These are phyloP conservation scores for silkworm (Bombyx mori) DNA, from an alignment of 1,140 invertebrate species.

Conservation along the genomic window ASM3026992v2 NC_085112.1:6386001-6386500, in stretches of 20 bases:
- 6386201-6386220: conserved; percentile 11
- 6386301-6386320: conserved; percentile 48
- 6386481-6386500: conserved; percentile 20
- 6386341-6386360: conserved; percentile 34
- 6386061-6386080: conserved; percentile 19
- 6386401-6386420: conserved; percentile 38
- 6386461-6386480: conserved; percentile 17
- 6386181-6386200: conserved; percentile 10
- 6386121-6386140: not conserved
- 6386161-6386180: not conserved
- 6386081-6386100: conserved; percentile 11
- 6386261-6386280: conserved; percentile 15
- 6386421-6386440: conserved; percentile 49
- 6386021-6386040: conserved; percentile 26
- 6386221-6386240: conserved; percentile 15
- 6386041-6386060: conserved; percentile 25
- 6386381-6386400: conserved; percentile 36
- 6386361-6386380: conserved; percentile 29
- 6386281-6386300: conserved; percentile 28
- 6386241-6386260: conserved; percentile 28
- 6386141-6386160: not conserved
- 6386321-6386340: conserved; percentile 50
- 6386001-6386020: conserved; percentile 49
- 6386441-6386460: conserved; percentile 31
- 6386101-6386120: conserved; percentile 4